Percentiles rank a stretch among this genome's conserved stretches.
Evolutionary conservation across 1,140 invertebrate genomes (phyloP).

Genomic region (Tetramorium alpestre): DNA sequence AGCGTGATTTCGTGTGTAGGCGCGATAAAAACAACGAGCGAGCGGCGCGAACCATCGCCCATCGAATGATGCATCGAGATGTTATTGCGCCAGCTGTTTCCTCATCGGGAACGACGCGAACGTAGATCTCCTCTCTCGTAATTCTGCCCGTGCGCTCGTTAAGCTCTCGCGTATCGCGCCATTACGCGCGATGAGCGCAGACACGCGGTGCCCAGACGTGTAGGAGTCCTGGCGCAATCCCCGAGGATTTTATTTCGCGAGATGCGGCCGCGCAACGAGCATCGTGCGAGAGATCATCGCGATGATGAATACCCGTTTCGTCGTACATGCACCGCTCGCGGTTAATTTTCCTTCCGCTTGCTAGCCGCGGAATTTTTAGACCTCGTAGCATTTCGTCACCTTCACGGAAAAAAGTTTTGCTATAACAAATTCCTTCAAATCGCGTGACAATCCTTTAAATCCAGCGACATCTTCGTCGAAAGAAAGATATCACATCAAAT

Average conservation of each 20-base stretch:
- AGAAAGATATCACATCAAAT: background rate
- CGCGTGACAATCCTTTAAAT: too few species aligned
- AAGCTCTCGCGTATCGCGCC: conserved; percentile 32
- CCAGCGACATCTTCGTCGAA: background rate
- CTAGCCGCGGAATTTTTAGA: background rate
- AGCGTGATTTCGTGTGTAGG: background rate
- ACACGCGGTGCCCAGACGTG: conserved; percentile 32
- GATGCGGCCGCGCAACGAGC: background rate
- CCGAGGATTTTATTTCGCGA: conserved; percentile 18
- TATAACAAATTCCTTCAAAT: too few species aligned
- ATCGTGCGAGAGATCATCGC: conserved; percentile 20
- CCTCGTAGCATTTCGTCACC: background rate
- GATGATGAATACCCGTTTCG: conserved; percentile 37
- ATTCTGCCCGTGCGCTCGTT: conserved; percentile 59
- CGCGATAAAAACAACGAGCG: conserved; percentile 12
- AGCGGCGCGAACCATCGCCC: conserved; percentile 2
- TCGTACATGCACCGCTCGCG: background rate
- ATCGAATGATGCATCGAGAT: conserved; percentile 39
- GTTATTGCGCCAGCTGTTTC: conserved; percentile 59
- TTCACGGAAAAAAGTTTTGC: background rate
- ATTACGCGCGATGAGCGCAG: conserved; percentile 31
- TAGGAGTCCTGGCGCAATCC: conserved; percentile 34
- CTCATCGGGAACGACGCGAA: conserved; percentile 30
- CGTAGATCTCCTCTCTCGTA: conserved; percentile 44
- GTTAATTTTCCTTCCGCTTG: conserved; percentile 26